These are phyloP conservation scores for Rhopalosiphum nymphaeae DNA, from an alignment of 2,888 invertebrate species.

Conservation along the genomic window DNA sequence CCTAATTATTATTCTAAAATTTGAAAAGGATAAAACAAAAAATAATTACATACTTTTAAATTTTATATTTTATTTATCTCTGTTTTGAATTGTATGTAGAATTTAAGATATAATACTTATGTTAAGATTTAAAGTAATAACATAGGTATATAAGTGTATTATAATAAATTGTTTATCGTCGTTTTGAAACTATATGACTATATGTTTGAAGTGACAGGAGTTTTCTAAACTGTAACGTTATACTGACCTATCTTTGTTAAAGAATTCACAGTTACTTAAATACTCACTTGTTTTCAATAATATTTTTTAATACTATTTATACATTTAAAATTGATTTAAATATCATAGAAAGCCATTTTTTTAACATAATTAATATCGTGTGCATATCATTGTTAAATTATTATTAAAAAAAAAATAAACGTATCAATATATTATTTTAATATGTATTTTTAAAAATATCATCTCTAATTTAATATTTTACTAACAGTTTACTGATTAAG, in stretches of 20 bases:
- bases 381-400: background rate
- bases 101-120: background rate
- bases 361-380: background rate
- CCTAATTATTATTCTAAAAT: background rate
- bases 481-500: background rate
- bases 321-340: background rate
- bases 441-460: background rate
- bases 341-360: background rate
- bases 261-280: background rate
- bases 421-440: background rate
- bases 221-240: background rate
- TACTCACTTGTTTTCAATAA: background rate
- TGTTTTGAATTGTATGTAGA: background rate
- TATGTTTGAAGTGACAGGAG: background rate
- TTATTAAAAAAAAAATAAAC: background rate
- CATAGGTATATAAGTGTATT: background rate
- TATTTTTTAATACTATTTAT: background rate
- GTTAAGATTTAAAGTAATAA: background rate
- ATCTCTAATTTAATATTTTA: background rate
- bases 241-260: background rate
- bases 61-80: background rate
- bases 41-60: background rate
- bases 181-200: background rate
- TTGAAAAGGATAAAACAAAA: background rate
- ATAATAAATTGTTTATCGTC: background rate